A percentile compares a stretch with the other conserved stretches of the same genome.
Conservation (phyloP, 1,140 invertebrate genomes). For the Eueides isabella region DNA sequence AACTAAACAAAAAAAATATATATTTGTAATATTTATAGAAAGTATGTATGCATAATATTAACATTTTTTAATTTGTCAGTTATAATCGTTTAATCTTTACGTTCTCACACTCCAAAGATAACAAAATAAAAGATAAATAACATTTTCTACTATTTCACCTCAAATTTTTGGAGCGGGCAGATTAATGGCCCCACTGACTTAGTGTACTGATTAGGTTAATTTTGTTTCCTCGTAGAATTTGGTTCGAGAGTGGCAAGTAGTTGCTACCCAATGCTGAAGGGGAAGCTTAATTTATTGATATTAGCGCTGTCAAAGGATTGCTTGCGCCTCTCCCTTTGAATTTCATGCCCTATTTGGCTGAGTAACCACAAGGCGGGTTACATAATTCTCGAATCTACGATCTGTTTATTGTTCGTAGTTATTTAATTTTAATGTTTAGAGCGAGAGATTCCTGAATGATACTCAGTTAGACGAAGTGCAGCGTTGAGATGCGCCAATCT, state of each 20-base stretch:
- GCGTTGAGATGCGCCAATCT: too few species aligned
- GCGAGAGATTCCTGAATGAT: not conserved
- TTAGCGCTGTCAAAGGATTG: slow-evolving; percentile 29
- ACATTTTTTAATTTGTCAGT: too few species aligned
- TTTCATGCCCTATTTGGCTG: slow-evolving; percentile 24
- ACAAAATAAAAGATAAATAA: not conserved
- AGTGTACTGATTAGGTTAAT: slow-evolving; percentile 2
- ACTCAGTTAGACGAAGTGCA: too few species aligned
- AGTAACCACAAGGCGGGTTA: slow-evolving; percentile 17
- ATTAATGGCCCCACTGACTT: not conserved
- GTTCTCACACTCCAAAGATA: not conserved
- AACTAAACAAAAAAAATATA: too few species aligned
- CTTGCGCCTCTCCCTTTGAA: slow-evolving; percentile 20
- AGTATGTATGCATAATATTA: too few species aligned
- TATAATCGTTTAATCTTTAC: not conserved
- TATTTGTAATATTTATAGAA: too few species aligned
- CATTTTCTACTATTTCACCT: not conserved
- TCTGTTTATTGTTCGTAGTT: slow-evolving; percentile 1
- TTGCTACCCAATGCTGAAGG: slow-evolving; percentile 9
- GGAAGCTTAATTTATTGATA: slow-evolving; percentile 36
- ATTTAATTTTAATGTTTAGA: not conserved
- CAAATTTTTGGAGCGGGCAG: not conserved
- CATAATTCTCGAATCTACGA: slow-evolving; percentile 14
- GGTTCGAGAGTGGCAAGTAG: slow-evolving; percentile 10
- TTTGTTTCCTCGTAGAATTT: not conserved